Evolutionary conservation across 1,140 invertebrate genomes (phyloP).

Genomic region (Drosophila quadrilineata): DNA sequence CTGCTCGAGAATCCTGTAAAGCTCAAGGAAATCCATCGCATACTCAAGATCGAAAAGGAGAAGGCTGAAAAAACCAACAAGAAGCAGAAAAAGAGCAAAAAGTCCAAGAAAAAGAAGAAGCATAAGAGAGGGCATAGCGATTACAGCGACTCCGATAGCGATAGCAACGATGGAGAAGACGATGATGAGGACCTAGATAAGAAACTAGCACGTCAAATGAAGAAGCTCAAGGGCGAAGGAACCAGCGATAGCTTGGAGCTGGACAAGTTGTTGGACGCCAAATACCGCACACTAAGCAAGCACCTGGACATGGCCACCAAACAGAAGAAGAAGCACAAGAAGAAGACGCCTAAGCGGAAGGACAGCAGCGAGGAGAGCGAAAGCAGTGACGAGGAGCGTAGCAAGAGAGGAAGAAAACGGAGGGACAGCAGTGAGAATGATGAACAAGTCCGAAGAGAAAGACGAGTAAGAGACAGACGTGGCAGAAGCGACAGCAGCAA

Average conservation of each 20-base stretch:
- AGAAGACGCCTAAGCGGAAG: slow-evolving; percentile 14
- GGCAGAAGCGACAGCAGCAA: slow-evolving; percentile 8
- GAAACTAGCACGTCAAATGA: slow-evolving; percentile 81
- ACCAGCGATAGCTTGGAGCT: slow-evolving; percentile 48
- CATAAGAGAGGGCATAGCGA: slow-evolving; percentile 21
- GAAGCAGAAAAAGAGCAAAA: slow-evolving; percentile 83
- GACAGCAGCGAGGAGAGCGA: slow-evolving; percentile 27
- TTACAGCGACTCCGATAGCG: slow-evolving; percentile 47
- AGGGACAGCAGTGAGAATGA: not conserved
- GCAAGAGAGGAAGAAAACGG: not conserved
- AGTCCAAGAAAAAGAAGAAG: slow-evolving; percentile 70
- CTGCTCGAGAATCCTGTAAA: slow-evolving; percentile 95
- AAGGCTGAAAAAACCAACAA: slow-evolving; percentile 83
- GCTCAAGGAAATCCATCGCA: slow-evolving; percentile 90
- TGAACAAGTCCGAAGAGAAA: not conserved
- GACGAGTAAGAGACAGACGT: not conserved
- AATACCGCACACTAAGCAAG: slow-evolving; percentile 73
- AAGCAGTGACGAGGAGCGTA: not conserved
- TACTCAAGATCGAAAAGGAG: slow-evolving; percentile 86
- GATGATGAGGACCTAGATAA: slow-evolving; percentile 83
- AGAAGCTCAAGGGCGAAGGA: slow-evolving; percentile 79
- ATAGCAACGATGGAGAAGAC: slow-evolving; percentile 76
- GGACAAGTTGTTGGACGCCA: slow-evolving; percentile 61
- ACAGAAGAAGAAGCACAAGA: slow-evolving; percentile 35
- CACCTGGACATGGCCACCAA: slow-evolving; percentile 72